These are phyloP conservation scores for Sebastes paucispinis DNA, from an alignment of 2,797 vertebrate species.

Conservation along the genomic window DNA sequence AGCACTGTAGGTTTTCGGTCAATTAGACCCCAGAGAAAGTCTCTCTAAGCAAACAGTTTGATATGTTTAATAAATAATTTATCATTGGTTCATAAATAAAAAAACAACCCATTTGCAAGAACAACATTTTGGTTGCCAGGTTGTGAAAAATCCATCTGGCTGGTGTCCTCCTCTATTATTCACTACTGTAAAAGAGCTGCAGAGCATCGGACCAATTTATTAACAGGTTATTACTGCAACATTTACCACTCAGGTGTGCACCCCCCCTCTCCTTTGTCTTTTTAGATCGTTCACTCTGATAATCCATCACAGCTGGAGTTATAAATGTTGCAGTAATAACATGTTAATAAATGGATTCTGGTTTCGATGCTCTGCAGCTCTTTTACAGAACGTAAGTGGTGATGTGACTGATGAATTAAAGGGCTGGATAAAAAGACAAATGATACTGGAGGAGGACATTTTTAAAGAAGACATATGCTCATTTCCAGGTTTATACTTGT, in stretches of 20 bases:
- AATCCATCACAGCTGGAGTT: conserved; percentile 1
- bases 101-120: not conserved
- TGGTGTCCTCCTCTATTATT: not conserved
- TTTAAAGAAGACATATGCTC: not conserved
- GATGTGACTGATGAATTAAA: conserved; percentile 3
- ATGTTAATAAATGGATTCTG: conserved; percentile 5
- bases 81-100: not conserved
- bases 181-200: not conserved
- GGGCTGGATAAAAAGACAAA: not conserved
- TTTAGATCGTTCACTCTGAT: not conserved
- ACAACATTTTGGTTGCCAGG: not conserved
- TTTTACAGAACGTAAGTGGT: not conserved
- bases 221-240: not conserved
- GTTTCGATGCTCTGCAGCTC: not conserved
- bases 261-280: not conserved
- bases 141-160: not conserved
- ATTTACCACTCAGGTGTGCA: not conserved
- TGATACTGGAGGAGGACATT: not conserved
- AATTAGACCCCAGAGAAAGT: not conserved
- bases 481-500: not conserved
- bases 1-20: not conserved
- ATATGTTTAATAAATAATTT: not conserved
- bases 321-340: not conserved
- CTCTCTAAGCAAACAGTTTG: not conserved
- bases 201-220: not conserved